These are phyloP conservation scores for Oeneis ivallda DNA, from an alignment of 2,888 invertebrate species.

Conservation along the genomic window DNA sequence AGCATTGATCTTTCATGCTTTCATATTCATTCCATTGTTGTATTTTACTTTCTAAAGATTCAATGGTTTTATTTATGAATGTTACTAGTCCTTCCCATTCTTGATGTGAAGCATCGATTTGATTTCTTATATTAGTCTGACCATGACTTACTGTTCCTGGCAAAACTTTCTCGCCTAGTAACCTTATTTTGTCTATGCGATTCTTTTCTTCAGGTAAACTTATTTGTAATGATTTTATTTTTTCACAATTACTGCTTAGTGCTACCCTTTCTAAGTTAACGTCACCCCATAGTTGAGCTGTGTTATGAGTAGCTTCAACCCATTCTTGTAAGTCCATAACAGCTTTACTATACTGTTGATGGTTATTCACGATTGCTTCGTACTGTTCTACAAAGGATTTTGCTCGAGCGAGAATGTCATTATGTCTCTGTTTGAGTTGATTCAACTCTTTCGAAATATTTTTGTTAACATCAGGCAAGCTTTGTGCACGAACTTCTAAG, in stretches of 20 bases:
- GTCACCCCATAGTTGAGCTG: conserved; percentile 91
- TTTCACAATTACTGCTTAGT: conserved; percentile 92
- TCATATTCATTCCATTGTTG: conserved; percentile 97
- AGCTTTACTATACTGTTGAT: conserved; percentile 93
- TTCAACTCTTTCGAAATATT: conserved; percentile 87
- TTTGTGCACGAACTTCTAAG: conserved; percentile 89
- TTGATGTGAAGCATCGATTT: conserved; percentile 93
- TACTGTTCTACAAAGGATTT: conserved; percentile 91
- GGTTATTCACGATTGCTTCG: conserved; percentile 93
- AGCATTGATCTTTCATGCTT: conserved; percentile 90
- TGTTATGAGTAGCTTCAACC: conserved; percentile 91
- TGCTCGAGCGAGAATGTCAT: conserved; percentile 85
- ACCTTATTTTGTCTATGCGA: conserved; percentile 89
- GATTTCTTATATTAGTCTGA: conserved; percentile 91
- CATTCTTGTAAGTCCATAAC: conserved; percentile 93
- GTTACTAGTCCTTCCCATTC: conserved; percentile 94
- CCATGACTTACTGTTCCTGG: conserved; percentile 92
- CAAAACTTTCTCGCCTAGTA: conserved; percentile 93
- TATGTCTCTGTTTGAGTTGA: conserved; percentile 87
- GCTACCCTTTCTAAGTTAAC: conserved; percentile 91
- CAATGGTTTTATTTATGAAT: conserved; percentile 88
- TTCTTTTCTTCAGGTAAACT: conserved; percentile 93
- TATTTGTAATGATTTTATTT: conserved; percentile 89
- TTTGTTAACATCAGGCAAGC: conserved; percentile 89
- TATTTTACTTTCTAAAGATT: conserved; percentile 89